Evolutionary conservation across 2,113 vertebrate species (phyloP).

Genomic region (Caranx melampygus): DNA sequence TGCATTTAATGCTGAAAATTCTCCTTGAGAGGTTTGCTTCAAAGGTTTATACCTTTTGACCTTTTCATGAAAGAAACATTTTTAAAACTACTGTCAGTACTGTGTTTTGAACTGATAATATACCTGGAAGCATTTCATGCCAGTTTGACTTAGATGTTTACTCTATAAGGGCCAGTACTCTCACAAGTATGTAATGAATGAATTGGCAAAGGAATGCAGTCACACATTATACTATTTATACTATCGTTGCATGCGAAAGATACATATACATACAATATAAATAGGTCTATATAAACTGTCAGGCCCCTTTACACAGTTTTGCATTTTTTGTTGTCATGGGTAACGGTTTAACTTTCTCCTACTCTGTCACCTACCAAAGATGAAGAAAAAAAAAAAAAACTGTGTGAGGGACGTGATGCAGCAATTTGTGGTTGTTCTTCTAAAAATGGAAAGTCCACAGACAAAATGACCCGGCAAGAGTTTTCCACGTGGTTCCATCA

Average conservation of each 20-base stretch:
- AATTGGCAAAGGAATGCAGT: no score
- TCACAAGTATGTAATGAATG: no score
- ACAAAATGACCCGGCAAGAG: slow-evolving; percentile 48
- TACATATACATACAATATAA: no score
- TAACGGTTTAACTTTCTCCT: slow-evolving; percentile 51
- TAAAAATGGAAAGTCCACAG: slow-evolving; percentile 75
- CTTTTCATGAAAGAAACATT: no score
- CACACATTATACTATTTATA: no score
- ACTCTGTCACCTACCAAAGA: slow-evolving; percentile 41
- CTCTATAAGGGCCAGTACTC: no score
- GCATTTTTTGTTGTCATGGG: slow-evolving; percentile 34
- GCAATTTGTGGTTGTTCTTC: slow-evolving; percentile 73
- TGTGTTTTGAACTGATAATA: no score
- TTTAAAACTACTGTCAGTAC: no score
- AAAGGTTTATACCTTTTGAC: no score
- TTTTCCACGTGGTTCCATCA: slow-evolving; percentile 70
- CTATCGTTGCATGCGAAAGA: not conserved
- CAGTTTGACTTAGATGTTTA: not conserved
- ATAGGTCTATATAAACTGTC: not conserved
- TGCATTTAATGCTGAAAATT: no score
- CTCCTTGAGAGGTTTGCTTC: no score
- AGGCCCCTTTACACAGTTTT: not conserved
- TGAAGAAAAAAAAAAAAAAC: slow-evolving; percentile 28
- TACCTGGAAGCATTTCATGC: no score
- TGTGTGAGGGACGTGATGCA: slow-evolving; percentile 61